Evolutionary conservation across 1,140 invertebrate species (phyloP).

Genomic region (Gryon sp.): DNA sequence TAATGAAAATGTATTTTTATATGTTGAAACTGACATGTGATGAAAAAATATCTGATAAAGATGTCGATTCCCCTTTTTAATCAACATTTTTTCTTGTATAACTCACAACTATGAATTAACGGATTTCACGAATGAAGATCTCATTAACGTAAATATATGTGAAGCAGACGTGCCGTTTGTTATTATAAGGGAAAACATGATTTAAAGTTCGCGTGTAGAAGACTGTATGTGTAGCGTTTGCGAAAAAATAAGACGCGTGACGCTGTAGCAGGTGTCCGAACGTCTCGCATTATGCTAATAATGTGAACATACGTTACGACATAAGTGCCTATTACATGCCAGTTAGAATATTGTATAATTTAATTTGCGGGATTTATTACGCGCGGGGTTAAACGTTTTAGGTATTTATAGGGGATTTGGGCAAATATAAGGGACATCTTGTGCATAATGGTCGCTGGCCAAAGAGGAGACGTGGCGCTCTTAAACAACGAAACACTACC

Average conservation of each 20-base stretch:
- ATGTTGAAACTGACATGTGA: too few species aligned
- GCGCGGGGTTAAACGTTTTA: constrained; percentile 62
- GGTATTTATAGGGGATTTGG: constrained; percentile 59
- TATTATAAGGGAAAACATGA: too few species aligned
- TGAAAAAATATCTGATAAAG: too few species aligned
- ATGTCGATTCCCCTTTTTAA: too few species aligned
- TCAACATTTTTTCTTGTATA: too few species aligned
- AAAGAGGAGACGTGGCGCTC: constrained; percentile 16
- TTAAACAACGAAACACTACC: constrained; percentile 21
- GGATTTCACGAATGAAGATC: too few species aligned
- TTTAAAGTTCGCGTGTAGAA: too few species aligned
- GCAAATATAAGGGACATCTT: constrained; percentile 42
- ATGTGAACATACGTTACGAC: constrained; percentile 65
- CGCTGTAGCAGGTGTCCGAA: constrained; percentile 46
- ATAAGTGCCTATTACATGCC: constrained; percentile 69
- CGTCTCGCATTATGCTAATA: constrained; percentile 71
- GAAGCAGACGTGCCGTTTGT: too few species aligned
- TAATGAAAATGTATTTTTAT: too few species aligned
- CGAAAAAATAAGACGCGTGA: background rate
- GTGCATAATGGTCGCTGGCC: constrained; percentile 30
- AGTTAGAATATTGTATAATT: constrained; percentile 71
- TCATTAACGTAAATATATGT: too few species aligned
- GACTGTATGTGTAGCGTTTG: constrained; percentile 10
- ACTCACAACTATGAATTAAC: too few species aligned
- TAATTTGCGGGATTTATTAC: constrained; percentile 72